Base-by-base conservation (phyloP, 2,888 invertebrate species). In the Drosophila stalkeri region DNA sequence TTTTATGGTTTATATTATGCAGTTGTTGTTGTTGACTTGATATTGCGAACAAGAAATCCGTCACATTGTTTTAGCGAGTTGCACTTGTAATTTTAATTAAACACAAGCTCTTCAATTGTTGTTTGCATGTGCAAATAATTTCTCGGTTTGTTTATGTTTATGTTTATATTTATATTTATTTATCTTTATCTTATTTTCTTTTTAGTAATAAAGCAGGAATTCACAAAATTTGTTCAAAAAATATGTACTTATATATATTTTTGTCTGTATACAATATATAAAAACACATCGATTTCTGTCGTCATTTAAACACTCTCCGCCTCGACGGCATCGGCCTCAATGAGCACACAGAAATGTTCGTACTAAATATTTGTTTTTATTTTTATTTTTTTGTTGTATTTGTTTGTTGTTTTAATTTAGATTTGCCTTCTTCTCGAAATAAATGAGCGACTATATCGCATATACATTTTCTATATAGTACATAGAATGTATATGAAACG, bases 311-410 rank as follows among this genome's bases (percentile, higher is more conserved):
- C 39, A 72, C 77, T 68, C 49, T 39, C 20, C 39, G 31, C 57
- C 47, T 64, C 47, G 49, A 75, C 66, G 63, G 59, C 76, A 64
- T 54, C 64, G 47, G 39, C 49, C 59, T 41, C 59, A 65, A 75
- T 62, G 44, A 35, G n/a, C 54, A n/a, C 39, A 7, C 49, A 35
- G 31, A 43, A 46, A 44, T 27, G 14, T 18, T 60, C 33, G 27
- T 39, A 33, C 49, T 51, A 51, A 35, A 46, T 31, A 16, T 43
- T 52, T 68, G 23, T 46, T 14, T 23, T 46, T 46, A 56, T 55
- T 51, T 64, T 46, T 67, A 31, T 18, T 43, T 64, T 46, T 20
- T 12, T 41, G 44, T 52, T 41, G 41, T 43, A 39, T 63, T 60
- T 47, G 46, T 62, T 55, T 68, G 47, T 66, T 56, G 44, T 57